Percentiles rank a stretch among this genome's conserved stretches.
phyloP scores from a whole-genome alignment of 2,888 invertebrate species.

The Clistopyga incitator region DNA sequence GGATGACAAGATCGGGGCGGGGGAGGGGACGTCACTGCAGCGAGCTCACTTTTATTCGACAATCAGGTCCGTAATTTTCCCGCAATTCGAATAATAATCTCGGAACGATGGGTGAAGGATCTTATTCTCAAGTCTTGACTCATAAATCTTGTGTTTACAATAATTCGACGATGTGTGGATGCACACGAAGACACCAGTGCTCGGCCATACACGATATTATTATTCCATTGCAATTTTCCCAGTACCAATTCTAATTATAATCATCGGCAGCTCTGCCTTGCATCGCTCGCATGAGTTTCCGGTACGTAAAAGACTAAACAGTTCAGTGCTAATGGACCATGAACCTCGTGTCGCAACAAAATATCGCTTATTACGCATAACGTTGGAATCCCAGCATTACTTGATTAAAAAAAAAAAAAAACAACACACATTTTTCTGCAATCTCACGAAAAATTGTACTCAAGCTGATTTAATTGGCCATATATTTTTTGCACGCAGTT shows the following conservation, averaged over 20 bases:
- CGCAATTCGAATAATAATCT: constrained; percentile 5
- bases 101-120: constrained; percentile 4
- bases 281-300: constrained; percentile 14
- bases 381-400: neutral
- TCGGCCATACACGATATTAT: constrained; percentile 22
- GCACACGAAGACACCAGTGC: constrained; percentile 8
- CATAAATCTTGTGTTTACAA: neutral
- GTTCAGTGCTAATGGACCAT: constrained; percentile 1
- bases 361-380: neutral
- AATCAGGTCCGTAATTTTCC: constrained; percentile 50
- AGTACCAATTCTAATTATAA: constrained; percentile 25
- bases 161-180: neutral
- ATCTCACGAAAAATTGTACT: neutral
- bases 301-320: constrained; percentile 4
- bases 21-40: neutral
- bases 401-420: too few relatives aligned
- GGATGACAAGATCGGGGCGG: neutral
- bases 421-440: neutral
- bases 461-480: too few relatives aligned
- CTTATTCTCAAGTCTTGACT: neutral
- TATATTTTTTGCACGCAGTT: too few relatives aligned
- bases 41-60: constrained; percentile 44
- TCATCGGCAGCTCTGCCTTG: constrained; percentile 6
- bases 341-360: constrained; percentile 26
- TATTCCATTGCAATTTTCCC: constrained; percentile 18